Evolutionary conservation across 2,888 invertebrate genomes (phyloP).

Genomic region (Ophion ellenae): DNA sequence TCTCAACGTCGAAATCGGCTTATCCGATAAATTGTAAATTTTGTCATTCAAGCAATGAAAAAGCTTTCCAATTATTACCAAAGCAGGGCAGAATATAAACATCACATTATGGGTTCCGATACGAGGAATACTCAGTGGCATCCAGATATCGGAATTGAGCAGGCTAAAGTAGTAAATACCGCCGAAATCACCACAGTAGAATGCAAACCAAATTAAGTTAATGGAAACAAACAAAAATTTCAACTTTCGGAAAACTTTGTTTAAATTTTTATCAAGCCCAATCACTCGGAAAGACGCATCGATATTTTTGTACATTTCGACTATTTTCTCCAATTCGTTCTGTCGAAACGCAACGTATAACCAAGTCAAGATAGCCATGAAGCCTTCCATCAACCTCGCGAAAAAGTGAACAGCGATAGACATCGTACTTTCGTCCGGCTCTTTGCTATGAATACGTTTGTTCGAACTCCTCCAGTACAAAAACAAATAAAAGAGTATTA

Average conservation of each 20-base stretch:
- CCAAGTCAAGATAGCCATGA: conserved; percentile 37
- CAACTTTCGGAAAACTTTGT: background rate
- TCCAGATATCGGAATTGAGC: conserved; percentile 25
- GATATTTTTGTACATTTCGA: conserved; percentile 15
- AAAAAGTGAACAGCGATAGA: conserved; percentile 30
- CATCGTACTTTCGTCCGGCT: conserved; percentile 37
- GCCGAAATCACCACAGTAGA: conserved; percentile 21
- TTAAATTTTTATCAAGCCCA: conserved; percentile 9
- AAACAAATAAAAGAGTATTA: background rate
- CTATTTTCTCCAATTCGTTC: conserved; percentile 23
- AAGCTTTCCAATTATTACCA: conserved; percentile 14
- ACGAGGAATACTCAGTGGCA: conserved; percentile 40
- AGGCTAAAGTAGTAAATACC: background rate
- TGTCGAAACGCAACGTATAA: conserved; percentile 26
- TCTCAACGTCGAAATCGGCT: background rate
- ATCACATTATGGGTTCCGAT: conserved; percentile 33
- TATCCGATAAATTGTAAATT: conserved; percentile 20
- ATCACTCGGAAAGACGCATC: conserved; percentile 6
- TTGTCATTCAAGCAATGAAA: conserved; percentile 35
- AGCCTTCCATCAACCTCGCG: conserved; percentile 19
- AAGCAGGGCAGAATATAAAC: conserved; percentile 16
- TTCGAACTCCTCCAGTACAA: background rate
- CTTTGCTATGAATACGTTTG: conserved; percentile 5
- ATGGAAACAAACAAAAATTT: background rate
- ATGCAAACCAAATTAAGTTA: conserved; percentile 14